A percentile compares a stretch with the other conserved stretches of the same genome.
Evolutionary conservation across 2,113 vertebrate species (phyloP).

Genomic region (Gobio gobio): DNA sequence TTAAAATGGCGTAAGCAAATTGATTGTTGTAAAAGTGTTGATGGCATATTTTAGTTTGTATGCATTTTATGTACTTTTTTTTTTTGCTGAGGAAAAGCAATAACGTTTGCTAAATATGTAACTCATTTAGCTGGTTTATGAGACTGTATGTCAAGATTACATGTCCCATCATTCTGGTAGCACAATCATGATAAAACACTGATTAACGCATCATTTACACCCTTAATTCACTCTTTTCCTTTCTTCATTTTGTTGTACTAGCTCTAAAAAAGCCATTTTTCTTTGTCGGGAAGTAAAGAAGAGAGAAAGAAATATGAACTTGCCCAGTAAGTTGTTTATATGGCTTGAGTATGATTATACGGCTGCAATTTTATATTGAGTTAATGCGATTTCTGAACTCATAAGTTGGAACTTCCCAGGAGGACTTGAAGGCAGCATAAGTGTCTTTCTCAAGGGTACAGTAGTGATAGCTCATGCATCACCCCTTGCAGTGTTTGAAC

Average conservation of each 20-base stretch:
- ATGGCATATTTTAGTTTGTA: not conserved
- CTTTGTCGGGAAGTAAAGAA: not conserved
- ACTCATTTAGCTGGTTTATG: not conserved
- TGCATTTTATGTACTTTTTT: too few relatives aligned
- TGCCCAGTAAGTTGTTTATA: not conserved
- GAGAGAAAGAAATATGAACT: slow-evolving; percentile 14
- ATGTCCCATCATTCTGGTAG: not conserved
- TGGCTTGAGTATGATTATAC: not conserved
- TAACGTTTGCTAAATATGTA: not conserved
- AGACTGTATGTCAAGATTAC: not conserved
- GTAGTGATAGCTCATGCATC: slow-evolving; percentile 10
- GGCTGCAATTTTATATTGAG: slow-evolving; percentile 13
- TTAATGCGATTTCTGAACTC: not conserved
- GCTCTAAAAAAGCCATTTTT: not conserved
- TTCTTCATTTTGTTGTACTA: not conserved
- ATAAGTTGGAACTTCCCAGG: slow-evolving; percentile 20
- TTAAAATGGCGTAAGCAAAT: not conserved
- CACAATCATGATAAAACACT: not conserved
- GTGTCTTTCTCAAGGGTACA: slow-evolving; percentile 15
- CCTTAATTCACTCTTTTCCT: not conserved
- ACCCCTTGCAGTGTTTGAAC: not conserved
- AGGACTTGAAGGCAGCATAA: slow-evolving; percentile 8
- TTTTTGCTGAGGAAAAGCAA: not conserved
- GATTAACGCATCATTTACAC: not conserved
- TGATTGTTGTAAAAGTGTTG: not conserved